A percentile compares a stretch with the other conserved stretches of the same genome.
Evolutionary conservation across 1,140 invertebrate species (phyloP).

Genomic region (Trichomalopsis sarcophagae): DNA sequence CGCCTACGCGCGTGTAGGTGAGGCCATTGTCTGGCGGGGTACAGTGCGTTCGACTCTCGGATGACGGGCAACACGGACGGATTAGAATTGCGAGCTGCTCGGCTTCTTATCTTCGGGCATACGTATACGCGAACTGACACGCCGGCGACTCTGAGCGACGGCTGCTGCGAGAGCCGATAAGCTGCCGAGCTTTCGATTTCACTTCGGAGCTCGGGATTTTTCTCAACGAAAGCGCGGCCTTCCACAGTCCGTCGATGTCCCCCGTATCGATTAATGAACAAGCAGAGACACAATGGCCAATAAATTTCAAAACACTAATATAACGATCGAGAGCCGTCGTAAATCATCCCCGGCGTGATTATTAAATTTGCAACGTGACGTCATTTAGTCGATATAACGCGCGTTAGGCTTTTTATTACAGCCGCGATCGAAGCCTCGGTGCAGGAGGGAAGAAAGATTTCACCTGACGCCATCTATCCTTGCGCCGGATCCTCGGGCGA

Average conservation of each 20-base stretch:
- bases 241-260: not conserved
- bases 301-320: constrained; percentile 45
- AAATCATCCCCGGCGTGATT: constrained; percentile 27
- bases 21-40: constrained; percentile 22
- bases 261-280: constrained; percentile 18
- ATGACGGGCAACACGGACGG: constrained; percentile 41
- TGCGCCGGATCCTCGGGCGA: constrained; percentile 1
- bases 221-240: not conserved
- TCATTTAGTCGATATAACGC: constrained; percentile 14
- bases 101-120: constrained; percentile 29
- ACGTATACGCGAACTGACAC: not conserved
- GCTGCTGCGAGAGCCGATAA: not conserved
- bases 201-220: not conserved
- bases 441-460: not conserved
- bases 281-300: constrained; percentile 39
- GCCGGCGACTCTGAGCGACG: not conserved
- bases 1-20: not conserved
- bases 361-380: constrained; percentile 41
- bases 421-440: not conserved
- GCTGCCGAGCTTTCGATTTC: not conserved
- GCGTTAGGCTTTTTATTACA: not conserved
- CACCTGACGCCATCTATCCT: constrained; percentile 12
- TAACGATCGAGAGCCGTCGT: constrained; percentile 25
- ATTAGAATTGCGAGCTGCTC: constrained; percentile 46
- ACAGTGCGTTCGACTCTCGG: not conserved